phyloP scores from a whole-genome alignment of 1,140 invertebrate species.

The Solenopsis invicta region DNA sequence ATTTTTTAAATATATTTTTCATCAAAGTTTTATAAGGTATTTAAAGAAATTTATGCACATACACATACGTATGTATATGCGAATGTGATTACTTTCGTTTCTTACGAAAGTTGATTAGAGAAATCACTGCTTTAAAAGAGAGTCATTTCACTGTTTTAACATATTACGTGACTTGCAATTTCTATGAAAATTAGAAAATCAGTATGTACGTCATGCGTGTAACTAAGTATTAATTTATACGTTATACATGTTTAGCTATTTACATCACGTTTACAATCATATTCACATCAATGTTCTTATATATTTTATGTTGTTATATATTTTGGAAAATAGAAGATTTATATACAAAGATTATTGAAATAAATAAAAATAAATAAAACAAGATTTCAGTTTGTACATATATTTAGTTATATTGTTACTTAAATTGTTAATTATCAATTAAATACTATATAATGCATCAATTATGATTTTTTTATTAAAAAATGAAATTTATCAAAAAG shows the following conservation, averaged over 20 bases:
- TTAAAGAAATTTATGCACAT: background rate
- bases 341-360: conserved; percentile 20
- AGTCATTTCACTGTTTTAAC: conserved; percentile 53
- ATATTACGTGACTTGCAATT: conserved; percentile 46
- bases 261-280: background rate
- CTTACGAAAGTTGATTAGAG: conserved; percentile 53
- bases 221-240: background rate
- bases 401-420: background rate
- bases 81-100: conserved; percentile 47
- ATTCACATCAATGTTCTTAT: background rate
- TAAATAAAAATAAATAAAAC: conserved; percentile 1
- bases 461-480: background rate
- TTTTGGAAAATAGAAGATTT: background rate
- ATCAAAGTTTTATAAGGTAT: background rate
- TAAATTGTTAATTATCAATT: too few species aligned
- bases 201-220: background rate
- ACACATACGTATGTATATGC: background rate
- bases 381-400: background rate
- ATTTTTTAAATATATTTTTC: background rate
- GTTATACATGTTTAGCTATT: background rate
- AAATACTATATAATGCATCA: too few species aligned
- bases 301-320: background rate
- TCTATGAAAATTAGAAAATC: conserved; percentile 5
- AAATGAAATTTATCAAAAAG: background rate
- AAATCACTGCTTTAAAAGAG: conserved; percentile 10